Evolutionary conservation across 2,797 vertebrate species (phyloP).

Genomic region (Clangula hyemalis): DNA sequence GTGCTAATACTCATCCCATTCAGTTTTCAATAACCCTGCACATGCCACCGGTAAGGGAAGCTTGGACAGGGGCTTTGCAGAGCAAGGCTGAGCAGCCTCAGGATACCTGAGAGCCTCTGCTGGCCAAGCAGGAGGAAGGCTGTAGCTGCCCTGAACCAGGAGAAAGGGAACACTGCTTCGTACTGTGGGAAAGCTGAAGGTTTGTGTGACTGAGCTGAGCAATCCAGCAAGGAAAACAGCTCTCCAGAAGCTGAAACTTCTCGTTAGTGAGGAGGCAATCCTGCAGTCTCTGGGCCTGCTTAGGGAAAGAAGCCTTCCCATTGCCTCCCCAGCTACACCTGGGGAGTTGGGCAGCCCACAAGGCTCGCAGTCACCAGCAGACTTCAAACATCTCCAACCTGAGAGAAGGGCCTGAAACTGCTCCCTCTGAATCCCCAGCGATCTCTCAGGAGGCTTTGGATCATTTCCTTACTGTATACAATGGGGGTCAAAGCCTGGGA

Average conservation of each 20-base stretch:
- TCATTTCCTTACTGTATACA: not conserved
- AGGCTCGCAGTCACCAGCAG: not conserved
- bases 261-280: not conserved
- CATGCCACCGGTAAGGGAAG: not conserved
- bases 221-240: not conserved
- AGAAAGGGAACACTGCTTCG: not conserved
- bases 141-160: accelerated
- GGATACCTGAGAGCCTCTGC: not conserved
- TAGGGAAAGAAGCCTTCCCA: not conserved
- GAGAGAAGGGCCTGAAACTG: not conserved
- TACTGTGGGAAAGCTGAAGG: not conserved
- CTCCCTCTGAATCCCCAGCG: not conserved
- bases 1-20: not conserved
- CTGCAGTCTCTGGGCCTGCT: not conserved
- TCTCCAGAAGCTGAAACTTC: not conserved
- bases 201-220: not conserved
- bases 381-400: not conserved
- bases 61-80: not conserved
- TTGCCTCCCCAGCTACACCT: accelerated
- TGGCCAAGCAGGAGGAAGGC: not conserved
- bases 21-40: not conserved
- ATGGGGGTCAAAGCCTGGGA: not conserved
- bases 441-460: not conserved
- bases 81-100: not conserved
- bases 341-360: accelerated